phyloP scores from a whole-genome alignment of 2,113 vertebrate species.

The Pelecanoides urinatrix region DNA sequence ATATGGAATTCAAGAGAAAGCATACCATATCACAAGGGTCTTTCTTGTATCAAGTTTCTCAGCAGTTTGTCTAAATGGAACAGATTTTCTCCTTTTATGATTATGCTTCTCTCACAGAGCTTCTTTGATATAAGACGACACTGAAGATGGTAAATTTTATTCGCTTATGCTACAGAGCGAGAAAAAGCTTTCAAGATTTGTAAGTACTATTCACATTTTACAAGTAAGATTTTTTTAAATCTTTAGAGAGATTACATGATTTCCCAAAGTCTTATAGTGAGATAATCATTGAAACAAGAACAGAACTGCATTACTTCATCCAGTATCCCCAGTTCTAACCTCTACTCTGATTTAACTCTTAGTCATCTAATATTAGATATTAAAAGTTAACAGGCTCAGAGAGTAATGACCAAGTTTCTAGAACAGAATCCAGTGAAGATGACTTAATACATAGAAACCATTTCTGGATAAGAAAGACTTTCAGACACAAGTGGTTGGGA shows the following conservation, averaged over 20 bases:
- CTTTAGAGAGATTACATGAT: constrained; percentile 1
- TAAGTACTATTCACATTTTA: not conserved
- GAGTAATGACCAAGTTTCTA: not conserved
- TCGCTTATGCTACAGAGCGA: not conserved
- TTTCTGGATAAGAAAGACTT: not conserved
- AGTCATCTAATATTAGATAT: not conserved
- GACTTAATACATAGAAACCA: not conserved
- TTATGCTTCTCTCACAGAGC: not conserved
- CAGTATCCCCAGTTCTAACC: not conserved
- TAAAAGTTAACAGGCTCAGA: not conserved
- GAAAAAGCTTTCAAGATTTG: not conserved
- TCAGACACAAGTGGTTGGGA: not conserved
- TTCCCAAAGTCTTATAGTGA: constrained; percentile 5
- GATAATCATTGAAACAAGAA: constrained; percentile 5
- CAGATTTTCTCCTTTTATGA: not conserved
- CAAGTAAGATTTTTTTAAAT: not conserved
- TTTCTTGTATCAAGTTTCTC: not conserved
- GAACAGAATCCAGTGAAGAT: not conserved
- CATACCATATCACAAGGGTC: not conserved
- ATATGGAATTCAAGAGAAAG: not conserved
- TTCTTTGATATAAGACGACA: not conserved
- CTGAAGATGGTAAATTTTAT: not conserved
- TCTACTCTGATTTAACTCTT: not conserved
- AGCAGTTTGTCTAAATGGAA: not conserved
- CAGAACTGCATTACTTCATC: not conserved